Conservation (phyloP, 2,113 vertebrate genomes). For the Mesitornis unicolor region DNA sequence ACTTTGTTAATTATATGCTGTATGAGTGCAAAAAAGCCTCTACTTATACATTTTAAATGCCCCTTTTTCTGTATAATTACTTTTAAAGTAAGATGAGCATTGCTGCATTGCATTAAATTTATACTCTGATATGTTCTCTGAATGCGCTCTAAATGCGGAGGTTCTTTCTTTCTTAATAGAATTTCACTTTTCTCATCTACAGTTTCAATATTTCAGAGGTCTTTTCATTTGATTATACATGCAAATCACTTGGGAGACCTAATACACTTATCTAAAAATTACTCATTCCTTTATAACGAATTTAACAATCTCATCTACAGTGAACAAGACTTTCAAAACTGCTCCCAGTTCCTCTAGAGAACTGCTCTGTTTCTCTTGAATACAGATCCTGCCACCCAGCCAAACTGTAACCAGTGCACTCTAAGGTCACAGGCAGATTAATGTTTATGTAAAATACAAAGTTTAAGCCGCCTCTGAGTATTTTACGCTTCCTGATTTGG, state of each 20-base stretch:
- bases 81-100: conserved; percentile 68
- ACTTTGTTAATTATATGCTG: conserved; percentile 73
- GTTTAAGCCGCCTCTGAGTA: background rate
- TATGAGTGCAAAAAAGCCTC: conserved; percentile 41
- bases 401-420: background rate
- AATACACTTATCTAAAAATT: conserved; percentile 68
- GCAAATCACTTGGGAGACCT: conserved; percentile 59
- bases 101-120: conserved; percentile 65
- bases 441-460: background rate
- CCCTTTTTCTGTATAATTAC: conserved; percentile 70
- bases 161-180: conserved; percentile 65
- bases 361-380: background rate
- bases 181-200: conserved; percentile 61
- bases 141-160: conserved; percentile 53
- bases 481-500: background rate
- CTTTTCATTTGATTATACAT: conserved; percentile 67
- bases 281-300: conserved; percentile 38
- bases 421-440: background rate
- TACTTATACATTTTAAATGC: conserved; percentile 65
- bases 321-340: conserved; percentile 34
- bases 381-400: background rate
- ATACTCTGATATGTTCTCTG: conserved; percentile 43
- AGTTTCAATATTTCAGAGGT: conserved; percentile 59
- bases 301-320: conserved; percentile 42
- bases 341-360: background rate